A percentile compares a stretch with the other conserved stretches of the same genome.
These are phyloP conservation scores for Biston betularia DNA, from an alignment of 2,888 invertebrate genomes.

Conservation along the genomic window DNA sequence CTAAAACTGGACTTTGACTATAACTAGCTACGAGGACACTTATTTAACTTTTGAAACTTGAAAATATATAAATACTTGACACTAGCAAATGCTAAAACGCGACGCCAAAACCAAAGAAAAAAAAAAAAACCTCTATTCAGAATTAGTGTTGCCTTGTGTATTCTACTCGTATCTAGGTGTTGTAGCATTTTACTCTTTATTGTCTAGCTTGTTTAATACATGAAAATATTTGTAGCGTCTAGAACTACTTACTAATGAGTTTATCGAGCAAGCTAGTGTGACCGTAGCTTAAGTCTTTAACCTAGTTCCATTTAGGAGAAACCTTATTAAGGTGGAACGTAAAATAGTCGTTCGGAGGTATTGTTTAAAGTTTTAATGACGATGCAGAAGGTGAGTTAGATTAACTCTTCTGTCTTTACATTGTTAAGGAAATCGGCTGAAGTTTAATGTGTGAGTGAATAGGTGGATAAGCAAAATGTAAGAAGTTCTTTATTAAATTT, in stretches of 20 bases:
- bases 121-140: no score
- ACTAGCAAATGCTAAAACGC: no score
- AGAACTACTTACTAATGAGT: background rate
- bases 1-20: no score
- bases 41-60: no score
- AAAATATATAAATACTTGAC: no score
- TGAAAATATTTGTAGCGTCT: background rate
- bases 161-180: no score
- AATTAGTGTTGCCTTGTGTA: no score
- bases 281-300: slow-evolving; percentile 22
- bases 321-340: slow-evolving; percentile 33
- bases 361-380: slow-evolving; percentile 36
- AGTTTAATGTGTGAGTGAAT: slow-evolving; percentile 7
- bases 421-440: slow-evolving; percentile 21
- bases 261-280: background rate
- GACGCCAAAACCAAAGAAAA: no score
- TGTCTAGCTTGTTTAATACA: no score
- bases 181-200: no score
- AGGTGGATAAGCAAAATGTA: background rate
- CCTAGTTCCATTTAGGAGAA: slow-evolving; percentile 30
- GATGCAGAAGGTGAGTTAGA: slow-evolving; percentile 28
- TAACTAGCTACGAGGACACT: no score
- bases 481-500: background rate
- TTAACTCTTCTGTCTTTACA: slow-evolving; percentile 24
- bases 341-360: slow-evolving; percentile 35